A percentile compares a stretch with the other conserved stretches of the same genome.
These are phyloP conservation scores for Molanna angustata DNA, from an alignment of 2,888 invertebrate species.

Conservation along the genomic window DNA sequence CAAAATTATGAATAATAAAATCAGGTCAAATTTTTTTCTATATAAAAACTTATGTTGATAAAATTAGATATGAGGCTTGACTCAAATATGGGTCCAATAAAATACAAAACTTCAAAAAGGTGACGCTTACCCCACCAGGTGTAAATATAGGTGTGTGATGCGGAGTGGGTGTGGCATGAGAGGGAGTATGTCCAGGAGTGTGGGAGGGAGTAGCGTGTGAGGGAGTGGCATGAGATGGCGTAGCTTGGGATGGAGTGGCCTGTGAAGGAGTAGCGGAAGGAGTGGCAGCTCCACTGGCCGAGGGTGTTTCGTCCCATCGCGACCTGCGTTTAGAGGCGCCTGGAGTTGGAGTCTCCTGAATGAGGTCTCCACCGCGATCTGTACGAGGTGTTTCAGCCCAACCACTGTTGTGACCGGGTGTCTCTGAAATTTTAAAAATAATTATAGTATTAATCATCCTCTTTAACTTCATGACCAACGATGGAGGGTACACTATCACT, in stretches of 20 bases:
- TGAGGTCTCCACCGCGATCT: constrained; percentile 78
- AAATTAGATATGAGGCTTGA: no score
- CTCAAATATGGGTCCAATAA: no score
- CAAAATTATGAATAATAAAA: no score
- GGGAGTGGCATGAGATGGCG: constrained; percentile 72
- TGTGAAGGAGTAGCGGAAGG: constrained; percentile 68
- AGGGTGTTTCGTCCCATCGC: constrained; percentile 98
- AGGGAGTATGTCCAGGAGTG: constrained; percentile 59
- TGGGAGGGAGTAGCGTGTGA: constrained; percentile 64
- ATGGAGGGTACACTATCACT: no score
- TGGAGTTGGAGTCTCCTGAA: constrained; percentile 92
- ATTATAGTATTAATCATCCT: no score
- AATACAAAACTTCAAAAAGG: no score
- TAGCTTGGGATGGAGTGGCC: constrained; percentile 70
- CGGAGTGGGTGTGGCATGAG: constrained; percentile 51
- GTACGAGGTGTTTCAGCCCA: constrained; percentile 99
- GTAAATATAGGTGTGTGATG: constrained; percentile 65
- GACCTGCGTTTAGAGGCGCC: constrained; percentile 93
- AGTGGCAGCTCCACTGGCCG: constrained; percentile 70
- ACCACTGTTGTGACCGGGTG: constrained; percentile 93
- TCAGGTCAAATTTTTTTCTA: no score
- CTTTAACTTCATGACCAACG: no score
- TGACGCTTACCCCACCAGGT: constrained; percentile 71
- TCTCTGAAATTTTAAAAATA: constrained; percentile 58
- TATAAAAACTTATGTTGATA: no score